A percentile compares a stretch with the other conserved stretches of the same genome.
These are phyloP conservation scores for Flabesymbios commensalis DNA, from an alignment of 2,888 invertebrate genomes.

Conservation along the genomic window DNA sequence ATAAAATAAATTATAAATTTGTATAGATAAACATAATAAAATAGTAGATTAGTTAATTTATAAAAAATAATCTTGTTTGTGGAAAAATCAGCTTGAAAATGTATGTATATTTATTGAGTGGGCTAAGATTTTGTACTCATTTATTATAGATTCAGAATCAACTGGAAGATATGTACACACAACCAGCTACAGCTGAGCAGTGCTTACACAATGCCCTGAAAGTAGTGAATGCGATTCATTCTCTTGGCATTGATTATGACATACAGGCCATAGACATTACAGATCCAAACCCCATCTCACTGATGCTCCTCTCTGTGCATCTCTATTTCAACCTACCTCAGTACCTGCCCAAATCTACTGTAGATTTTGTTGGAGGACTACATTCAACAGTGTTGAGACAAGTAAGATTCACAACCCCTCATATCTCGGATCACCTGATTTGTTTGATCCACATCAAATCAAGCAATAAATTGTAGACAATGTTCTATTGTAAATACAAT, in stretches of 20 bases:
- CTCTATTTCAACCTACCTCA: constrained; percentile 56
- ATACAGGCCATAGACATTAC: constrained; percentile 62
- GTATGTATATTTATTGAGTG: too few species aligned
- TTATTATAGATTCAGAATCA: constrained; percentile 51
- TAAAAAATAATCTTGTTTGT: too few species aligned
- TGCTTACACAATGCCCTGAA: constrained; percentile 54
- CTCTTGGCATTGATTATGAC: constrained; percentile 60
- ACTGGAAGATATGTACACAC: constrained; percentile 57
- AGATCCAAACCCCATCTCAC: constrained; percentile 59
- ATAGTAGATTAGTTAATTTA: too few species aligned
- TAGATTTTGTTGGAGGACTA: constrained; percentile 56
- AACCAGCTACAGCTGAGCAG: constrained; percentile 58
- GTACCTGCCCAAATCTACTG: constrained; percentile 54
- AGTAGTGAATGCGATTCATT: constrained; percentile 57
- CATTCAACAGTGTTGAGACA: constrained; percentile 53
- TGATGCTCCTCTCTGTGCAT: constrained; percentile 55
- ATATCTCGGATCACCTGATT: too few species aligned
- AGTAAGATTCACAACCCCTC: constrained; percentile 43
- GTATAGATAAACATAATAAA: neutral
- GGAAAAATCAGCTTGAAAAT: too few species aligned
- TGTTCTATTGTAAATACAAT: neutral
- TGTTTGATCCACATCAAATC: neutral
- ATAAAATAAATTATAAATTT: neutral
- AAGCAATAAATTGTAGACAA: neutral
- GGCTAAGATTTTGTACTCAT: too few species aligned